Conservation (phyloP, 2,113 vertebrate genomes). For the Vulpes ferrilata region DNA sequence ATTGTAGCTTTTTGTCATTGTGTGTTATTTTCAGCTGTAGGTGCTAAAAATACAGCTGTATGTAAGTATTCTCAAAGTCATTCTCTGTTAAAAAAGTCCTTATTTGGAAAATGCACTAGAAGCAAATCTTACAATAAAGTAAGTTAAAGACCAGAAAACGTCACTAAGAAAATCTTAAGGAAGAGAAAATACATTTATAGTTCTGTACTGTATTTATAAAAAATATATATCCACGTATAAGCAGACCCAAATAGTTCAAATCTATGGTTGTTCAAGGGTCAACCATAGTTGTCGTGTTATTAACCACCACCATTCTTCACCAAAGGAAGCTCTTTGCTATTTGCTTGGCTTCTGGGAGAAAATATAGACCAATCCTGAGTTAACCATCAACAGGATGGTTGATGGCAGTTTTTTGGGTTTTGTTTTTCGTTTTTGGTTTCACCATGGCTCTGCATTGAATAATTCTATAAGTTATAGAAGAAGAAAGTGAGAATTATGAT, state of each 20-base stretch:
- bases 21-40: slow-evolving; percentile 40
- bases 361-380: neutral
- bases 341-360: neutral
- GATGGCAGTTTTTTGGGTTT: neutral
- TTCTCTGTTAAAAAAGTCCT: slow-evolving; percentile 52
- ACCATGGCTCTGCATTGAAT: neutral
- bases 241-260: neutral
- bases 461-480: neutral
- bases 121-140: neutral
- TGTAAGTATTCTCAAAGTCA: slow-evolving; percentile 4
- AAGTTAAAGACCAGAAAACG: neutral
- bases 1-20: slow-evolving; percentile 38
- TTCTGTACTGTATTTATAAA: neutral
- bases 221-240: neutral
- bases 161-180: neutral
- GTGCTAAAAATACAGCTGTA: slow-evolving; percentile 48
- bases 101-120: neutral
- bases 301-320: neutral
- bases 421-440: neutral
- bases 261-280: neutral
- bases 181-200: neutral
- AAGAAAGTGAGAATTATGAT: neutral
- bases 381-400: neutral
- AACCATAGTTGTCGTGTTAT: neutral
- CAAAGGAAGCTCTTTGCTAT: neutral